Conservation (phyloP, 2,888 invertebrate species). For the Nephrotoma flavescens region DNA sequence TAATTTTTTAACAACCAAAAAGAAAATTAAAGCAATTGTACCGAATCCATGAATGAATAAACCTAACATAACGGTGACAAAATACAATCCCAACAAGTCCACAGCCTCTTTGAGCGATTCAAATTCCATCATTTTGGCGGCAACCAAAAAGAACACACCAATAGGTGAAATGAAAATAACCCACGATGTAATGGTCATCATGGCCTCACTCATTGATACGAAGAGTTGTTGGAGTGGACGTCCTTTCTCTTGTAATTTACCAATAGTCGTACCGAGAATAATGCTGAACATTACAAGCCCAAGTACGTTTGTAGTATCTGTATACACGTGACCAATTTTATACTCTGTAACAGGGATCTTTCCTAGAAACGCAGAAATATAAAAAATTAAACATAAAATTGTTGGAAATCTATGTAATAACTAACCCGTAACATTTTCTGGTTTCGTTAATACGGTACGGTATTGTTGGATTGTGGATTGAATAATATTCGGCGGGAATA, state of each 20-base stretch:
- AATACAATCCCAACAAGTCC: conserved; percentile 83
- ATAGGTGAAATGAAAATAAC: conserved; percentile 90
- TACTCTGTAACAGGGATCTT: conserved; percentile 40
- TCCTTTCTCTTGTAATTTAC: conserved; percentile 72
- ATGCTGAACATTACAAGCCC: conserved; percentile 75
- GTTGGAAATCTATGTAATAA: neutral
- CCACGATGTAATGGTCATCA: conserved; percentile 94
- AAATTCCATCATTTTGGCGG: conserved; percentile 84
- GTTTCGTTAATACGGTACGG: neutral
- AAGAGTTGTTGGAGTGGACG: conserved; percentile 75
- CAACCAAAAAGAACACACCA: conserved; percentile 78
- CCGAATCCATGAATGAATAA: conserved; percentile 80
- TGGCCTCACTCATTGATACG: conserved; percentile 73
- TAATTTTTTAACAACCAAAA: conserved; percentile 62
- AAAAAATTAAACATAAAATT: neutral
- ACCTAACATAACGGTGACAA: conserved; percentile 83
- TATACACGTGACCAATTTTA: conserved; percentile 54
- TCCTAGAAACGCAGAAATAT: conserved; percentile 12
- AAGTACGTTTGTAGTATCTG: conserved; percentile 66
- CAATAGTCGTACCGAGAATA: conserved; percentile 78
- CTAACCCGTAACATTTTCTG: neutral
- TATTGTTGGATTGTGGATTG: conserved; percentile 55
- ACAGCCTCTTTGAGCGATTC: conserved; percentile 70
- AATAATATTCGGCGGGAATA: conserved; percentile 83
- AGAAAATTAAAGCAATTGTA: conserved; percentile 75